Conservation (phyloP, 1,140 invertebrate genomes). For the Formica selysi region DNA sequence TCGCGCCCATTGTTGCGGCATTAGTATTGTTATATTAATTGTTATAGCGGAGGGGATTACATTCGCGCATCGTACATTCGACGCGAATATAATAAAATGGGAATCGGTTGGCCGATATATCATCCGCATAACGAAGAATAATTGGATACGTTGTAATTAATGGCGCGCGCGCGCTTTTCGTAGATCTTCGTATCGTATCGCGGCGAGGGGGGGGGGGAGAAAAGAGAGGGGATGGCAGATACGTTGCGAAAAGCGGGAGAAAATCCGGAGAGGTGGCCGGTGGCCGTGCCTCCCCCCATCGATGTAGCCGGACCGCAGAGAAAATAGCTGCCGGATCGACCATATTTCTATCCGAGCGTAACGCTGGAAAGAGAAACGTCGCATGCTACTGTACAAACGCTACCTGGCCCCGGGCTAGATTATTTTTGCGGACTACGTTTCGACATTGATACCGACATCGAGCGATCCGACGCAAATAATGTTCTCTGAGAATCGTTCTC, state of each 20-base stretch:
- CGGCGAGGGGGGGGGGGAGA: no score
- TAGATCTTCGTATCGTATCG: conserved; percentile 36
- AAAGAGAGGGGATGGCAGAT: no score
- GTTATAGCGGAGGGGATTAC: conserved; percentile 41
- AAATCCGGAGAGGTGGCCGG: neutral
- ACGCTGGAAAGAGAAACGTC: conserved; percentile 55
- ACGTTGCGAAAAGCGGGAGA: conserved; percentile 20
- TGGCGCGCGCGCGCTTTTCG: conserved; percentile 32
- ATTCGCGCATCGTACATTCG: conserved; percentile 8
- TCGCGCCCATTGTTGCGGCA: conserved; percentile 52
- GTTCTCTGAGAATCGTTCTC: conserved; percentile 39
- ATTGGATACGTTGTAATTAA: conserved; percentile 59
- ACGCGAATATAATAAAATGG: conserved; percentile 52
- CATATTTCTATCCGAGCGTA: conserved; percentile 57
- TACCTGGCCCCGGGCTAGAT: conserved; percentile 57
- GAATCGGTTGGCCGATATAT: conserved; percentile 49
- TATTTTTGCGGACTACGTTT: conserved; percentile 53
- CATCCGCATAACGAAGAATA: conserved; percentile 58
- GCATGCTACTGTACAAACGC: conserved; percentile 46
- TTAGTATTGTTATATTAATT: conserved; percentile 60
- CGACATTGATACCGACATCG: conserved; percentile 54
- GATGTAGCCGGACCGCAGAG: conserved; percentile 47
- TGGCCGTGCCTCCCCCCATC: neutral
- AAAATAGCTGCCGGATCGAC: conserved; percentile 62
- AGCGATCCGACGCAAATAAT: conserved; percentile 59